These are phyloP conservation scores for Drosophila nr. perissopoda DNA, from an alignment of 2,888 invertebrate genomes.

Conservation along the genomic window DNA sequence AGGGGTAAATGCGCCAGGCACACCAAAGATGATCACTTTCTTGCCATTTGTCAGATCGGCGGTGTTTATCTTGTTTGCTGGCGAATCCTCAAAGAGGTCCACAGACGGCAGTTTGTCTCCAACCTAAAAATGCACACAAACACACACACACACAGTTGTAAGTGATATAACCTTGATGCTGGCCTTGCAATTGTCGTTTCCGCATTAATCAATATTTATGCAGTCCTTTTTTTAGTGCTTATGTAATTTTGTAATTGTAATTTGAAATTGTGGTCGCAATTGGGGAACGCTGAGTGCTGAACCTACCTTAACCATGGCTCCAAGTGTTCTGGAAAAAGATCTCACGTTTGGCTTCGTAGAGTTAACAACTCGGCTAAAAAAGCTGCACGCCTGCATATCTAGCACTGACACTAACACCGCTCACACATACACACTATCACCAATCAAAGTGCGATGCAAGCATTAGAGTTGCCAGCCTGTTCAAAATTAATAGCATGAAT, in stretches of 20 bases:
- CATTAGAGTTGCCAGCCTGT: slow-evolving; percentile 57
- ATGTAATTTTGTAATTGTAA: slow-evolving; percentile 50
- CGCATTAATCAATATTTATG: slow-evolving; percentile 60
- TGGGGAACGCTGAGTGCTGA: background rate
- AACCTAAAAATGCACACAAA: slow-evolving; percentile 86
- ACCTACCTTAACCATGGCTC: slow-evolving; percentile 84
- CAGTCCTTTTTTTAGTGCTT: slow-evolving; percentile 36
- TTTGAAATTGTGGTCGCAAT: background rate
- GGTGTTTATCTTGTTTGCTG: slow-evolving; percentile 94
- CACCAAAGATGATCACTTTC: slow-evolving; percentile 94
- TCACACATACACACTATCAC: slow-evolving; percentile 19
- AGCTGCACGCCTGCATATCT: slow-evolving; percentile 71
- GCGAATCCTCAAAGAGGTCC: slow-evolving; percentile 93
- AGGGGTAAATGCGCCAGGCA: slow-evolving; percentile 98
- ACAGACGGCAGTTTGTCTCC: slow-evolving; percentile 92
- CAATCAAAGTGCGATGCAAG: slow-evolving; percentile 36
- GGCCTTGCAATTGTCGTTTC: slow-evolving; percentile 42
- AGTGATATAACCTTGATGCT: slow-evolving; percentile 61
- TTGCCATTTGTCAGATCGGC: slow-evolving; percentile 90
- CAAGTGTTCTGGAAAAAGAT: slow-evolving; percentile 76
- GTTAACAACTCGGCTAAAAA: slow-evolving; percentile 68
- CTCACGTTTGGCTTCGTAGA: slow-evolving; percentile 61
- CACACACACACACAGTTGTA: slow-evolving; percentile 25
- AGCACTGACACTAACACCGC: slow-evolving; percentile 45
- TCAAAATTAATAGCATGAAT: slow-evolving; percentile 11